These are phyloP conservation scores for Acanthornis magna DNA, from an alignment of 2,797 vertebrate genomes.

Conservation along the genomic window DNA sequence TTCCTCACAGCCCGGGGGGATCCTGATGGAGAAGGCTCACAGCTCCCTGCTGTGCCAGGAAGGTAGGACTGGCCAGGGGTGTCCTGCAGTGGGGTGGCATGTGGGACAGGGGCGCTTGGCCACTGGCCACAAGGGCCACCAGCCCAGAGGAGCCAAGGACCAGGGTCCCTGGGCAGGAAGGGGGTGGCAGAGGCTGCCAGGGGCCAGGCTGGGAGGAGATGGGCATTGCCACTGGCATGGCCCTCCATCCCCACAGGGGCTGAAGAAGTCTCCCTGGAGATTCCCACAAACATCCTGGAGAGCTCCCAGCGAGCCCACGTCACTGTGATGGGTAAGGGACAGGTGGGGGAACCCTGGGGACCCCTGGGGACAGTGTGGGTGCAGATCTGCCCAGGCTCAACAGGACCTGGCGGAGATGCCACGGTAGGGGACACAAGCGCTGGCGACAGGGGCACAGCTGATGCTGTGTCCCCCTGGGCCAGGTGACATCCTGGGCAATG, in stretches of 20 bases:
- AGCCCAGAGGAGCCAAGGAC: neutral
- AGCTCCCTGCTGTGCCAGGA: constrained; percentile 64
- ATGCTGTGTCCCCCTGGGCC: neutral
- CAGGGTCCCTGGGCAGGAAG: neutral
- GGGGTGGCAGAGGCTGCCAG: neutral
- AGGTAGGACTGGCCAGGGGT: constrained; percentile 14
- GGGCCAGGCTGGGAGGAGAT: neutral
- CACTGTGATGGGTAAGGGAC: constrained; percentile 54
- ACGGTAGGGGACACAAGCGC: fast-evolving
- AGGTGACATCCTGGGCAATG: constrained; percentile 87
- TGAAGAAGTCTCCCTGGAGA: constrained; percentile 57
- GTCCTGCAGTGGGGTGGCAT: fast-evolving
- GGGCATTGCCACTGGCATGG: neutral
- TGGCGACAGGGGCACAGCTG: neutral
- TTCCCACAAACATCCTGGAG: constrained; percentile 55
- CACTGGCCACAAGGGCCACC: neutral
- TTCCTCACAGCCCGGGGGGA: constrained; percentile 52
- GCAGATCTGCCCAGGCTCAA: neutral
- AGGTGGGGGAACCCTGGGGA: fast-evolving
- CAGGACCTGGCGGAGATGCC: fast-evolving
- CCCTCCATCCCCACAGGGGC: neutral
- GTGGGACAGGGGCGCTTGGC: neutral
- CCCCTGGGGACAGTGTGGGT: neutral
- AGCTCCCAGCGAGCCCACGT: constrained; percentile 59
- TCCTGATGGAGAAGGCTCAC: constrained; percentile 66